phyloP scores from a whole-genome alignment of 2,113 vertebrate genomes.

The Varanus salvator region DNA sequence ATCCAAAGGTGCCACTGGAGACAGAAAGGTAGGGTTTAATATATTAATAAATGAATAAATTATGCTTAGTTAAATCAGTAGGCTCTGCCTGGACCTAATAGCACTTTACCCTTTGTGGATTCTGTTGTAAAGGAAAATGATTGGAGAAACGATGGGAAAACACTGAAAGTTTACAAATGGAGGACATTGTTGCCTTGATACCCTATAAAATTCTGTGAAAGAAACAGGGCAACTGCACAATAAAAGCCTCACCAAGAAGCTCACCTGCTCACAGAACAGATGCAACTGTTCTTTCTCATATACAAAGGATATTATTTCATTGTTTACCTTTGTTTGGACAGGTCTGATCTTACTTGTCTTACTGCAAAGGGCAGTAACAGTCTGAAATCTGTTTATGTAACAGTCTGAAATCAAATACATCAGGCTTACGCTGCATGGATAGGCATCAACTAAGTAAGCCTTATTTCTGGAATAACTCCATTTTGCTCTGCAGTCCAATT shows the following conservation, averaged over 20 bases:
- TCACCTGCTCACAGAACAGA: not conserved
- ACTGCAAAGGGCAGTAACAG: not conserved
- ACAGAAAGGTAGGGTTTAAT: not conserved
- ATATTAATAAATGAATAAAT: not conserved
- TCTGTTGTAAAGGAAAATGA: too few relatives aligned
- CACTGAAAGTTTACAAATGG: too few relatives aligned
- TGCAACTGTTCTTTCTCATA: not conserved
- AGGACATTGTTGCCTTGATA: too few relatives aligned
- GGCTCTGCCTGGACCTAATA: not conserved
- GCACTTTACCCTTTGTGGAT: too few relatives aligned
- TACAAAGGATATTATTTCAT: not conserved
- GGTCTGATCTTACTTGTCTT: not conserved
- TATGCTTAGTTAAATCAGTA: not conserved
- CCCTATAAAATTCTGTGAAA: too few relatives aligned
- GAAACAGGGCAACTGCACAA: too few relatives aligned
- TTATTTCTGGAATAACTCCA: not conserved
- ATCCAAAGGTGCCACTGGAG: not conserved
- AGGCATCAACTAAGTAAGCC: not conserved
- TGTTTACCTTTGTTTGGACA: slow-evolving; percentile 3
- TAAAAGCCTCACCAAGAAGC: too few relatives aligned
- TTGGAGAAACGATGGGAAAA: too few relatives aligned
- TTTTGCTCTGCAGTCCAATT: not conserved
- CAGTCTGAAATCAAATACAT: slow-evolving; percentile 8
- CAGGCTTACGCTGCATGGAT: not conserved
- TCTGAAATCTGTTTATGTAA: slow-evolving; percentile 13